These are phyloP conservation scores for Numenius phaeopus DNA, from an alignment of 2,797 vertebrate genomes.

Conservation along the genomic window DNA sequence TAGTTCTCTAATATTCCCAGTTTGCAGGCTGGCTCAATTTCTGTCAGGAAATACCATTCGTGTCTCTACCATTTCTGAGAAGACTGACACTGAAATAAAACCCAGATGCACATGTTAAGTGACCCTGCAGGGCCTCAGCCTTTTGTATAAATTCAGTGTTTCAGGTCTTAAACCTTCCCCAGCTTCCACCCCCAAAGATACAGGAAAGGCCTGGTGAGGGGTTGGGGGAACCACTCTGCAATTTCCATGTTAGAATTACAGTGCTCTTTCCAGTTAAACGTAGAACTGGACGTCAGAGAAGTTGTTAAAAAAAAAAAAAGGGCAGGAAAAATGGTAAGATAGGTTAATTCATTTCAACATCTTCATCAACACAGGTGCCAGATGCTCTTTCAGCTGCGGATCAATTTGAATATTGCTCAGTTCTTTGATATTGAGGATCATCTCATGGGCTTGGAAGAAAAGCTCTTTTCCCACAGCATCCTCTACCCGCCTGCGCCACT, in stretches of 20 bases:
- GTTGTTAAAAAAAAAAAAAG: neutral
- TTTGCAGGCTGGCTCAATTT: neutral
- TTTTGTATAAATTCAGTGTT: neutral
- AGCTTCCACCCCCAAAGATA: neutral
- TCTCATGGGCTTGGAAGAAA: constrained; percentile 82
- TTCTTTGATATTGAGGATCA: constrained; percentile 75
- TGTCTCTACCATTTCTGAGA: neutral
- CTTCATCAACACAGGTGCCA: constrained; percentile 66
- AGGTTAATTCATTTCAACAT: constrained; percentile 65
- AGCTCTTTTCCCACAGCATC: constrained; percentile 80
- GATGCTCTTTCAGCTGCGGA: constrained; percentile 64
- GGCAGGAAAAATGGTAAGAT: neutral
- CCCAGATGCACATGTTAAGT: neutral
- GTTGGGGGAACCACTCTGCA: neutral
- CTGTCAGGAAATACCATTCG: neutral
- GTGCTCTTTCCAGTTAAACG: neutral
- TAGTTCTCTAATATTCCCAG: neutral
- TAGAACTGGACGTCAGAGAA: constrained; percentile 2
- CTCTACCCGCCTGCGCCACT: constrained; percentile 84
- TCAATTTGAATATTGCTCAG: constrained; percentile 65
- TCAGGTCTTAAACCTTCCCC: neutral
- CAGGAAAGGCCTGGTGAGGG: neutral
- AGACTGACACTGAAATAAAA: constrained; percentile 22
- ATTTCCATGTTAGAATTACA: neutral
- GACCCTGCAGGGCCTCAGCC: neutral